Evolutionary conservation across 2,797 vertebrate genomes (phyloP).

Genomic region (Spatula versicolor): DNA sequence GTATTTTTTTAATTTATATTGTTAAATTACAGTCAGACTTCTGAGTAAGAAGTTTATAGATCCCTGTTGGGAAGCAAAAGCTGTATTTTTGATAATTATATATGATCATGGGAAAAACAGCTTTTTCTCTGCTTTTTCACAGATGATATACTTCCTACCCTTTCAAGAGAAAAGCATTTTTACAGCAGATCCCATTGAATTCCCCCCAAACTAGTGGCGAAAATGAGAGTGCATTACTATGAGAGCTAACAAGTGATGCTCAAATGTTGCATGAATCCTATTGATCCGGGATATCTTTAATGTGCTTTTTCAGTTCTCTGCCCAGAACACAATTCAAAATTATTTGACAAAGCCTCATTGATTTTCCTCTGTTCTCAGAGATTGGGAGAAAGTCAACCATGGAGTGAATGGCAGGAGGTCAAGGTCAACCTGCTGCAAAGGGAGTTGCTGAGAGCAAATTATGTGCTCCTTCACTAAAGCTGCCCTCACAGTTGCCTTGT

Average conservation of each 20-base stretch:
- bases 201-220: not conserved
- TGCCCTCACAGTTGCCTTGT: not conserved
- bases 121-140: not conserved
- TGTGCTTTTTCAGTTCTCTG: not conserved
- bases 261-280: not conserved
- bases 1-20: not conserved
- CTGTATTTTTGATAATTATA: not conserved
- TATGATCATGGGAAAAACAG: not conserved
- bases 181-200: not conserved
- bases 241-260: not conserved
- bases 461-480: accelerated
- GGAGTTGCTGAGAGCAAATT: not conserved
- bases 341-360: not conserved
- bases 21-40: not conserved
- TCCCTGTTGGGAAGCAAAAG: not conserved
- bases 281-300: not conserved
- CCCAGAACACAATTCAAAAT: not conserved
- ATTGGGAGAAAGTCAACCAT: not conserved
- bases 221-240: not conserved
- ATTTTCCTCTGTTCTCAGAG: not conserved
- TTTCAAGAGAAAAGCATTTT: not conserved
- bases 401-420: not conserved
- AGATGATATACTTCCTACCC: not conserved
- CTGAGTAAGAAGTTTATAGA: not conserved
- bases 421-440: not conserved